phyloP scores from a whole-genome alignment of 1,140 invertebrate genomes.

The Bombus balteatus region DNA sequence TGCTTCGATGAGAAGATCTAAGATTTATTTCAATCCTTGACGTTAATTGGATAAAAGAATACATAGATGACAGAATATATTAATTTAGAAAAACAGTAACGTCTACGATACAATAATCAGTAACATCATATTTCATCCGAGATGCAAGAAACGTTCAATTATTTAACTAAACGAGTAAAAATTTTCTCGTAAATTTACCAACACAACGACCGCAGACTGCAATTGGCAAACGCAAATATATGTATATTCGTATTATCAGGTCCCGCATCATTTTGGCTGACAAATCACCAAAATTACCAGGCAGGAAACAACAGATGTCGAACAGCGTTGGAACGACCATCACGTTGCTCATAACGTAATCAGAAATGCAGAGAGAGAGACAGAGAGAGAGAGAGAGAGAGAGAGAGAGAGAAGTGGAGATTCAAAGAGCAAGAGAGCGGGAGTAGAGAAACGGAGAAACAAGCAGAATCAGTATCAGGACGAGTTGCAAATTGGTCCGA shows the following conservation, averaged over 20 bases:
- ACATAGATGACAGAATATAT: neutral
- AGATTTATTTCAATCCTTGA: no score
- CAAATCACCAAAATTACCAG: constrained; percentile 25
- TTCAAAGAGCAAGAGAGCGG: neutral
- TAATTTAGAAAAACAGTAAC: neutral
- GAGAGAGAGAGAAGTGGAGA: neutral
- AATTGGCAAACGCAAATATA: neutral
- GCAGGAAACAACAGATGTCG: constrained; percentile 17
- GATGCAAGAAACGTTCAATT: neutral
- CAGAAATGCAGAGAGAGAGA: neutral
- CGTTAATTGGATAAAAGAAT: neutral
- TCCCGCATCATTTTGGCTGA: constrained; percentile 12
- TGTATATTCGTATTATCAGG: neutral
- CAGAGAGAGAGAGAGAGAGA: neutral
- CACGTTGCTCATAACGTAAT: constrained; percentile 12
- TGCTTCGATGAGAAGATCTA: no score
- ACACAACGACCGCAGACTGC: neutral
- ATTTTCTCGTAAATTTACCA: no score
- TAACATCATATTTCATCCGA: neutral
- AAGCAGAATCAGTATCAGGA: neutral
- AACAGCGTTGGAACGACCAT: neutral
- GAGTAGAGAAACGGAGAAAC: no score
- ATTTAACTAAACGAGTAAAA: neutral
- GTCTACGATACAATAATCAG: neutral
- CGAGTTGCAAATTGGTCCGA: constrained; percentile 17